These are phyloP conservation scores for Euclidia mi DNA, from an alignment of 2,888 invertebrate genomes.

Conservation along the genomic window DNA sequence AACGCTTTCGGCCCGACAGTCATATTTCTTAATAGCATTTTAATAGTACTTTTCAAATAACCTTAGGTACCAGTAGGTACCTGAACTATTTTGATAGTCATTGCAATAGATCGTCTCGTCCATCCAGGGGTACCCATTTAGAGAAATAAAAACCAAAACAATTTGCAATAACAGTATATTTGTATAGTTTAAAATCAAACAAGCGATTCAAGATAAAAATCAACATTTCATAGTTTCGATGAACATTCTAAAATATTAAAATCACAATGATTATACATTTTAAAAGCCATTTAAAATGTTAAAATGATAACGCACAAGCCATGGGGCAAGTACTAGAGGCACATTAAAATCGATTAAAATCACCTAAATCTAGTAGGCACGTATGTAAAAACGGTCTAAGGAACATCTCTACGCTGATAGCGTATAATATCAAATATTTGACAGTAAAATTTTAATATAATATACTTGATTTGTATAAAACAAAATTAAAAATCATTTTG, in stretches of 20 bases:
- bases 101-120: no score
- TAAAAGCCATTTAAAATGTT: conserved; percentile 64
- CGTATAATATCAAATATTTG: conserved; percentile 55
- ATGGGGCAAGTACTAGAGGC: conserved; percentile 60
- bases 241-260: conserved; percentile 70
- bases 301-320: conserved; percentile 47
- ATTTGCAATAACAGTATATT: conserved; percentile 58
- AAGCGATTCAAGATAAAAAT: conserved; percentile 74
- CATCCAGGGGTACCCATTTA: no score
- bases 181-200: conserved; percentile 75
- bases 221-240: conserved; percentile 66
- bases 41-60: no score
- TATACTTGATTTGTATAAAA: conserved; percentile 4
- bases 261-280: conserved; percentile 67
- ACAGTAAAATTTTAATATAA: conserved; percentile 28
- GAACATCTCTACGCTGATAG: conserved; percentile 74
- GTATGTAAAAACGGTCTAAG: conserved; percentile 66
- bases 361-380: conserved; percentile 69
- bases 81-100: no score
- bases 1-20: no score
- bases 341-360: conserved; percentile 77
- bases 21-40: no score
- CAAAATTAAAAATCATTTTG: neutral
- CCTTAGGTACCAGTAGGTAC: no score
- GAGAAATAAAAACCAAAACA: conserved; percentile 15